Evolutionary conservation across 1,140 invertebrate genomes (phyloP), one percentile per base, ranked within the genome.

Genomic region (Pachypsylla venusta): DNA sequence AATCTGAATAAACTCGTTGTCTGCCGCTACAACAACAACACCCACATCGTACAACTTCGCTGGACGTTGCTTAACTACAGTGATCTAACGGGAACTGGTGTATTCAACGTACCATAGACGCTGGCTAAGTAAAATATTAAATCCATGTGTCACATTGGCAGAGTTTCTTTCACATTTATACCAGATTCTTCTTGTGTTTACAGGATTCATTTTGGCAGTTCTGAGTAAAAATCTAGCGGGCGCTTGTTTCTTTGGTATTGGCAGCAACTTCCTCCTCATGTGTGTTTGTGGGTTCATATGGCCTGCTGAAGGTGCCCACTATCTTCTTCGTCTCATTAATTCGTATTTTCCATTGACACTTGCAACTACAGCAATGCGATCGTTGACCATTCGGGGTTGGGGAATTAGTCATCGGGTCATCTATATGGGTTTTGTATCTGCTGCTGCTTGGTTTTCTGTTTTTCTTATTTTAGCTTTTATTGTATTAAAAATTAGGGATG

Each of bases 161-260:
- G 10, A 35, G 16, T 35, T 35, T 12, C 16, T 35, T 35, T 35
- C 10, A 25, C 12, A 24, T 10, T 5, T 58, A 13, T 54, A 14
- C 12, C 27, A 39, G 24, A 0, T 1, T 57, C n/a, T n/a, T 57
- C 25, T 24, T 54, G 26, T 57, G 40, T 60, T 57, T 58, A 22
- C 53, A 75, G 75, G 76, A 53, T 67, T 80, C 40, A 64, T 79
- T 3, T 72, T 78, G 25, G 76, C 77, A 19, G 66, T 73, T 1
- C 58, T 77, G 13, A 75, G 75, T 62, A 66, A 73, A 10, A 71
- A 74, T 27, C 77, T 80, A 64, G 72, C 69, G 22, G 70, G 75
- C 26, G 78, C 78, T 5, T 75, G 77, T 42, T 77, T 78, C 67
- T 63, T 77, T 25, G 71, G 76, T 20, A 66, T 80, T 2, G 79